Evolutionary conservation across 2,113 vertebrate species (phyloP).

Genomic region (Pedetes capensis): DNA sequence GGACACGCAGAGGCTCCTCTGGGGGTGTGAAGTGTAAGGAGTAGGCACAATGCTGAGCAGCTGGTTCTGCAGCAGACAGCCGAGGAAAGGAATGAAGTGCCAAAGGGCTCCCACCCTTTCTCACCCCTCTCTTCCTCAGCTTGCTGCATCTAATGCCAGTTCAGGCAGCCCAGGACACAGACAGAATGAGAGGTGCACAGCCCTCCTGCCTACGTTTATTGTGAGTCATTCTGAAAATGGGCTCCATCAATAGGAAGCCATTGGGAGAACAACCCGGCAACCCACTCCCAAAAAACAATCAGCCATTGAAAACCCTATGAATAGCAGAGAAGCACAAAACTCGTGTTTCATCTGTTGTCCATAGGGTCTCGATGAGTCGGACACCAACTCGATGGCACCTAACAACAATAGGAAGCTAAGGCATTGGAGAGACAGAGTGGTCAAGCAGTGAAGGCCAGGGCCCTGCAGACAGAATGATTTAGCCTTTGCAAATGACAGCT

Average conservation of each 20-base stretch:
- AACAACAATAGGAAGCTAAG: not conserved
- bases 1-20: constrained; percentile 15
- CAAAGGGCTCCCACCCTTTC: not conserved
- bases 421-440: not conserved
- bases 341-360: too few species aligned
- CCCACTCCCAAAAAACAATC: too few species aligned
- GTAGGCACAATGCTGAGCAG: not conserved
- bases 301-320: too few species aligned
- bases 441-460: not conserved
- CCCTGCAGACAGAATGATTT: not conserved
- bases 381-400: too few species aligned
- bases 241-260: not conserved
- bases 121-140: not conserved
- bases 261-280: too few species aligned
- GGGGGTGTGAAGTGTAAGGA: constrained; percentile 55
- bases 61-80: not conserved
- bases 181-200: not conserved
- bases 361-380: too few species aligned
- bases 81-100: constrained; percentile 42
- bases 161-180: not conserved
- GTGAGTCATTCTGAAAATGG: not conserved
- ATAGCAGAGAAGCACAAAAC: too few species aligned
- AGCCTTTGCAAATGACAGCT: not conserved
- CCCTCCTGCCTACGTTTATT: not conserved
- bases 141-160: not conserved